phyloP scores from a whole-genome alignment of 2,113 vertebrate genomes.

The Aramus guarauna region DNA sequence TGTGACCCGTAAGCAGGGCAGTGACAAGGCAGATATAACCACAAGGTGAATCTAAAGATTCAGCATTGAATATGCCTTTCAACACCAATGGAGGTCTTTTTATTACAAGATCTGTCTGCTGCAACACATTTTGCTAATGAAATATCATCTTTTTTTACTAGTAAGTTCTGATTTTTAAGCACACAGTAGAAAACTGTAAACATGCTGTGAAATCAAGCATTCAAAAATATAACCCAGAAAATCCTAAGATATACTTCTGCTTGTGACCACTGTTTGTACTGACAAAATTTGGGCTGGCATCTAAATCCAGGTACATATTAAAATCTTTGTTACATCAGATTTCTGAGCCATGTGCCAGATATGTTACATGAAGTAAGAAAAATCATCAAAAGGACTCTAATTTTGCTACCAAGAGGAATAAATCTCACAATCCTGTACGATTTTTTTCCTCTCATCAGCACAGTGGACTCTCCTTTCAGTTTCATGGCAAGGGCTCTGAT shows the following conservation, averaged over 20 bases:
- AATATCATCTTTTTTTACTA: neutral
- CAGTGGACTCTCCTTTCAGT: neutral
- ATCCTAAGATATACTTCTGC: neutral
- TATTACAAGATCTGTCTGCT: neutral
- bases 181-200: neutral
- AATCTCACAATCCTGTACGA: neutral
- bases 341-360: neutral
- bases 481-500: neutral
- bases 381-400: neutral
- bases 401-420: neutral
- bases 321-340: neutral
- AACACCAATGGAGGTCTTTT: neutral
- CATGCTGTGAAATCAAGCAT: neutral
- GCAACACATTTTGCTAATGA: neutral
- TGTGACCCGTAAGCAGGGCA: neutral
- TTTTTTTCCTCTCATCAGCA: neutral
- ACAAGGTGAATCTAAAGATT: neutral
- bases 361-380: neutral
- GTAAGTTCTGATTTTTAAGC: neutral
- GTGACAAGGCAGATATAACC: neutral
- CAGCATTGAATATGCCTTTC: neutral
- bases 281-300: neutral
- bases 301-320: neutral
- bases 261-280: neutral
- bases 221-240: neutral